phyloP scores from a whole-genome alignment of 2,113 vertebrate species.

The Dromaius novaehollandiae region DNA sequence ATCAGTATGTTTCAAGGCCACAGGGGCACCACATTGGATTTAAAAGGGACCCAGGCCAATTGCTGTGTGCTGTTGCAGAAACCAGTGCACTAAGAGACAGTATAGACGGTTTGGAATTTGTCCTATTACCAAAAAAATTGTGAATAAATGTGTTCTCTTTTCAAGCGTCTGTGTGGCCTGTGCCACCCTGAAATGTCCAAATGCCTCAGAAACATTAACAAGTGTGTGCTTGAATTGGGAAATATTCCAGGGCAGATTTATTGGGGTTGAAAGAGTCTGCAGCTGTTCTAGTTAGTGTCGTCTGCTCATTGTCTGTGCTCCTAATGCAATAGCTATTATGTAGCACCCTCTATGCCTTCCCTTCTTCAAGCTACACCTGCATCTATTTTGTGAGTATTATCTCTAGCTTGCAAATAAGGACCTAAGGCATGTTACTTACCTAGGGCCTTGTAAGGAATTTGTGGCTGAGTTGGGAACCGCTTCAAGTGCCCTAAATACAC shows the following conservation, averaged over 20 bases:
- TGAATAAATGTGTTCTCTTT: neutral
- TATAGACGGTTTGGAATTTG: neutral
- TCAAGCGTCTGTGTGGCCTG: neutral
- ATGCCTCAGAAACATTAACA: neutral
- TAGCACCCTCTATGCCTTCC: neutral
- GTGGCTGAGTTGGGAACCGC: neutral
- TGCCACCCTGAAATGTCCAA: neutral
- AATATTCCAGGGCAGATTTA: neutral
- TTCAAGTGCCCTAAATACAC: neutral
- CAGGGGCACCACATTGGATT: neutral
- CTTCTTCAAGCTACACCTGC: neutral
- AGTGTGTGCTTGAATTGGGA: fast-evolving
- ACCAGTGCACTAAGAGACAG: neutral
- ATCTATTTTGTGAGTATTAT: neutral
- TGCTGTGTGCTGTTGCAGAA: neutral
- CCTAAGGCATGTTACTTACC: neutral
- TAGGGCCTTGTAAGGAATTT: neutral
- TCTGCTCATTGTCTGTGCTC: neutral
- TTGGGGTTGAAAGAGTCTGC: neutral
- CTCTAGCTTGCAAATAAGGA: neutral
- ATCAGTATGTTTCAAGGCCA: neutral
- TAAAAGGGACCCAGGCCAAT: neutral
- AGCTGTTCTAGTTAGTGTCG: neutral
- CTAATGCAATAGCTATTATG: neutral
- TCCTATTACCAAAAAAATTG: neutral